Base-by-base conservation (phyloP, 2,888 invertebrate genomes). In the Cetonia aurata region DNA sequence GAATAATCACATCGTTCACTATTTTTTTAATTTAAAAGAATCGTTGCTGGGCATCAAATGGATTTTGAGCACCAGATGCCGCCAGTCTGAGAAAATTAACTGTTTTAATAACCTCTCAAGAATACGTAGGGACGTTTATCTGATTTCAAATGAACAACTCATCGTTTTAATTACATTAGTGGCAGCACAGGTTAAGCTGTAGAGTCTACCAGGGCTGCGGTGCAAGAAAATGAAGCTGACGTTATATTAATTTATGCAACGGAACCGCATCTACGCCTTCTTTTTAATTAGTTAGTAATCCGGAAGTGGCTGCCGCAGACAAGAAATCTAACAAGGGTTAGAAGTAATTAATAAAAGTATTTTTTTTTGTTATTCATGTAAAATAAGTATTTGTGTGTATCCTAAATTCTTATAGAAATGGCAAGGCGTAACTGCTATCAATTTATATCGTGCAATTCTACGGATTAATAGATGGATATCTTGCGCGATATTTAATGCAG, bases 101-200 rank as follows among this genome's bases (percentile, higher is more conserved):
- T 37, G 37, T 37, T 37, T 37, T 37, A 37, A 37, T 37, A 37
- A 37, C 10, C 37, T 10, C 10, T 37, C 10, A 10, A 37, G 10
- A 37, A 6, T 25, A 25, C 4, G 4, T 52, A 41, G 19, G 25
- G 15, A 41, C 42, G n/a, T 53, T 70, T 70, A 70, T 66, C 70
- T 66, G 70, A 70, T 70, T 33, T 15, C 46, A 42, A 71, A 71
- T 60, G 59, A 55, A 67, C 71, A 71, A 55, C 68, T 71, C 71
- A 71, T 67, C 48, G 31, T 67, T 60, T 71, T 71, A 71, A 71
- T 71, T 68, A 71, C 57, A 60, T 50, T 59, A 69, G 50, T 37
- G 60, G n/a, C 19, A 46, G 13, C 19, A 42, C 42, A 19, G 3
- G 52, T 19, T 52, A 25, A 25, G 25, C 25, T 25, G 4, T 3